Base-by-base conservation (phyloP, 2,113 vertebrate genomes). In the Silurus asotus region DNA sequence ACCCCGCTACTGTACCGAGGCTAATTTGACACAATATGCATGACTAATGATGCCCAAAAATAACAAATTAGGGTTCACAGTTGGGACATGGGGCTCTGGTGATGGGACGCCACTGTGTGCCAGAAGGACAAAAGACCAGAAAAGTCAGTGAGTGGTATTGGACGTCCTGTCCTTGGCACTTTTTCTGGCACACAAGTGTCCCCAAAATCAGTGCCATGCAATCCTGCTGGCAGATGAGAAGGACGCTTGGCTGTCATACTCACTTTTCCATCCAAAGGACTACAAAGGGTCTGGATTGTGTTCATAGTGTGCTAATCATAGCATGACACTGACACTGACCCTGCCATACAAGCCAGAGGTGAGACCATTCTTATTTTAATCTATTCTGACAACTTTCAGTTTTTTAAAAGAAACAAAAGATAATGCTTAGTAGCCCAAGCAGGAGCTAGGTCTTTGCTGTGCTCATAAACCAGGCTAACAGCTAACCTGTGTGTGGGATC, bases 111-210 rank as follows among this genome's bases (percentile, higher is more conserved):
- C 86, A 72, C 80, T 82, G 70, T 82, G 78, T 88, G 83, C 78
- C 83, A 81, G 70, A 72, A 88, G 83, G 77, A 84, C 82, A 59
- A 81, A 82, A 82, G 86, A 69, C 86, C 86, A 87, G 82, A 82
- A 86, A 86, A 76, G 80, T 87, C 78, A 17, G 69, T 56, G 70
- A 84, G 79, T 75, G 79, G 74, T 67, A 77, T 84, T 86, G 83
- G 82, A 84, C 62, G 45, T 49, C 85, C 78, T n/a, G 55, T 94
- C 94, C 94, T 95, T 95, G 93, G 93, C 93, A 94, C 89, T 90
- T 93, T 81, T 92, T 92, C 93, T 94, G 94, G 93, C 93, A 93
- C 91, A 92, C 91, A 88, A 92, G 89, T 91, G 90, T 92, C 92
- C 93, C 65, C 82, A 74, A 93, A 93, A 92, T 91, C 93, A 93